phyloP scores from a whole-genome alignment of 53 echinoderm and acorn worm species.

The Echinarachnius parma region DNA sequence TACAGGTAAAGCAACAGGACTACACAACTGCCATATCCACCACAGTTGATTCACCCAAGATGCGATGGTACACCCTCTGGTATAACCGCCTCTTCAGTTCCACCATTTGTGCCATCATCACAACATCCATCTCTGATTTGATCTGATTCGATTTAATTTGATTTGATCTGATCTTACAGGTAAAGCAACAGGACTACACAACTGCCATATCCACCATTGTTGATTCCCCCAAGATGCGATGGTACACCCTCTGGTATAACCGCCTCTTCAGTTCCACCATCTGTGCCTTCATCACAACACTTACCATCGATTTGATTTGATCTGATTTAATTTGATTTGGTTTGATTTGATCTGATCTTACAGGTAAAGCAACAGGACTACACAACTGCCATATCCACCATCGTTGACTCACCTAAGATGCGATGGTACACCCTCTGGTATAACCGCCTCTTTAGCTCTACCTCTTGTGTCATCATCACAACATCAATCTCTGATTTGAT shows the following conservation, averaged over 20 bases:
- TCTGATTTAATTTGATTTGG: too few relatives aligned
- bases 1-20: conserved; percentile 84
- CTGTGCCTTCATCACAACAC: conserved; percentile 55
- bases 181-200: conserved; percentile 88
- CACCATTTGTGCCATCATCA: conserved; percentile 51
- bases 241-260: conserved; percentile 96
- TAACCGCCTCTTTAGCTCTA: conserved; percentile 69
- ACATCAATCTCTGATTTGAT: too few relatives aligned
- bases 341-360: too few relatives aligned
- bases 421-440: conserved; percentile 95
- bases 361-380: conserved; percentile 90
- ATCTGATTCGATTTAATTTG: too few relatives aligned
- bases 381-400: conserved; percentile 65
- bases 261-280: conserved; percentile 66
- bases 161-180: conserved; percentile 45
- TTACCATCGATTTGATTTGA: too few relatives aligned
- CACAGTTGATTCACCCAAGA: conserved; percentile 78
- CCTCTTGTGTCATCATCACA: conserved; percentile 54
- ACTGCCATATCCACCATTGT: conserved; percentile 66
- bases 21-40: conserved; percentile 69
- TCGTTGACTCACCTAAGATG: conserved; percentile 85
- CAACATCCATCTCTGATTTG: conserved; percentile 72
- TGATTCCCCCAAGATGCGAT: conserved; percentile 82
- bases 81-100: conserved; percentile 79
- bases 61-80: conserved; percentile 95